Base-by-base conservation (phyloP, 2,797 vertebrate species). In the Decapterus maruadsi region DNA sequence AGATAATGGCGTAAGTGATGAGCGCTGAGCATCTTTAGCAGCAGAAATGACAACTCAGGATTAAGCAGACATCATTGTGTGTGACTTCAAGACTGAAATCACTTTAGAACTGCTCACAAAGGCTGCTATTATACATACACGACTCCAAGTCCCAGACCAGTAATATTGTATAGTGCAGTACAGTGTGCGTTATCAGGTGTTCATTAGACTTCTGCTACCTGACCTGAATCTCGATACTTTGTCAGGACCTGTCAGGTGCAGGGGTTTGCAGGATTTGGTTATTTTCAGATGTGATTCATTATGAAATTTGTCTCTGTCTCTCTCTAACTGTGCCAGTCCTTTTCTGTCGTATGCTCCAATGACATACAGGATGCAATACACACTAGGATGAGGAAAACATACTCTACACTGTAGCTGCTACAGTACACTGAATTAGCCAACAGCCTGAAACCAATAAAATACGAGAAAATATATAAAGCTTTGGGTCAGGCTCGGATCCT, bases 41-140 rank as follows among this genome's bases (percentile, higher is more conserved):
- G n/a, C 14, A 19, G n/a, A 69, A 71, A 51, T 58, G 2, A 65
- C 40, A 56, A 55, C 8, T 69, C 12, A 57, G 57, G 51, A 63
- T 68, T 70, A 70, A 57, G 20, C 19, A 38, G 38, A 60, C 16
- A 0, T 53, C 64, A 53, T 3, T 70, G 46, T 60, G 50, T 26
- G 26, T 46, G 11, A 31, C 53, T 59, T 55, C 22, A 57, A 46
- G 29, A 68, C 11, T 9, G 38, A 43, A 75, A 64, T 60, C 31
- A 8, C 31, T 46, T 65, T 38, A 36, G 12, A 20, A 45, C 22
- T 16, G 4, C 31, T 42, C 1, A 38, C 56, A 68, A 20, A 55
- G 13, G 11, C 45, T 45, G 50, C 36, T 54, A 66, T 9, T 70
- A 10, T 42, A 22, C 29, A 62, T 10, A 14, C 22, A 29, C 22